Evolutionary conservation across 2,888 invertebrate genomes (phyloP).

Genomic region (Deilephila elpenor): DNA sequence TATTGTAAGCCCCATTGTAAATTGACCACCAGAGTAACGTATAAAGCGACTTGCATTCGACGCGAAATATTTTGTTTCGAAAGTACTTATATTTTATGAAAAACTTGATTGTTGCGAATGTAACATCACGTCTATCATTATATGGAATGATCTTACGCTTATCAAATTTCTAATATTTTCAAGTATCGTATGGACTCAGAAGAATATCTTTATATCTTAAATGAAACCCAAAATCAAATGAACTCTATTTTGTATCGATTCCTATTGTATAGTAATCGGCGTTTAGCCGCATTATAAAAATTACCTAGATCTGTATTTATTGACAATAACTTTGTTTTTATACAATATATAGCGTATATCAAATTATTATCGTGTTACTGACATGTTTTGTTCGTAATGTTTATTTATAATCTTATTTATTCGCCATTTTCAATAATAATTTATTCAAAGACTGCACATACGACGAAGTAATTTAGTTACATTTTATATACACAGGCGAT

Average conservation of each 20-base stretch:
- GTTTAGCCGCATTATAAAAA: background rate
- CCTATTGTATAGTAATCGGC: conserved; percentile 7
- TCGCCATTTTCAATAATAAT: background rate
- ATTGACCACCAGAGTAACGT: background rate
- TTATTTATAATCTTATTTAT: background rate
- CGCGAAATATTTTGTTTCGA: background rate
- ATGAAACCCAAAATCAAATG: conserved; percentile 15
- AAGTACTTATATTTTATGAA: background rate
- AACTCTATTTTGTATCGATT: conserved; percentile 16
- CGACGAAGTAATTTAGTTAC: conserved; percentile 23
- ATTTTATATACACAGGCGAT: conserved; percentile 30
- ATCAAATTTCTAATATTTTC: background rate
- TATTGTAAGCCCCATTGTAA: conserved; percentile 7
- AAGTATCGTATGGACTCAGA: background rate
- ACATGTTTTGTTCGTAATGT: background rate
- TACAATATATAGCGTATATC: conserved; percentile 12
- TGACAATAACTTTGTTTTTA: conserved; percentile 23
- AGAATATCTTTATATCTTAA: background rate
- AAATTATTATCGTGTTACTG: background rate
- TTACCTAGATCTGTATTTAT: conserved; percentile 21
- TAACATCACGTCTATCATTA: no score
- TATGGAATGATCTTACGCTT: conserved; percentile 5
- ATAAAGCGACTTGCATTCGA: background rate
- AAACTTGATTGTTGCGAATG: background rate
- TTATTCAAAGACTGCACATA: conserved; percentile 19